Evolutionary conservation across 2,113 vertebrate genomes (phyloP).

Genomic region (Candoia aspera): DNA sequence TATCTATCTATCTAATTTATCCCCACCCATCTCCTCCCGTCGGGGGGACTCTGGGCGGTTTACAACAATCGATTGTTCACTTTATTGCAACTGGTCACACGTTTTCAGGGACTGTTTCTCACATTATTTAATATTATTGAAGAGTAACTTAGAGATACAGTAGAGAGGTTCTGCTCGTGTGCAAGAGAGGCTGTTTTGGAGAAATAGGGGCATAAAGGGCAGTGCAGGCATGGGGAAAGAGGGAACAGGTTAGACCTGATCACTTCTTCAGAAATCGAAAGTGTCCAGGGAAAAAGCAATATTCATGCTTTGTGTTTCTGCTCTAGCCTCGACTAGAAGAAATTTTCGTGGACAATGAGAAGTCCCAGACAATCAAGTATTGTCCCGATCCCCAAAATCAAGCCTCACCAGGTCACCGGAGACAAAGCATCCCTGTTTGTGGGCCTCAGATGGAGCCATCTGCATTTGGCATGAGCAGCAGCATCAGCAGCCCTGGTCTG

Average conservation of each 20-base stretch:
- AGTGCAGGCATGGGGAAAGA: not conserved
- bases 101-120: not conserved
- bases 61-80: not conserved
- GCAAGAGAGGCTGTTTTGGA: not conserved
- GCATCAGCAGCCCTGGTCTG: constrained; percentile 84
- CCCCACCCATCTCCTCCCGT: too few relatives aligned
- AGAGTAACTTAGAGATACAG: not conserved
- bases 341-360: constrained; percentile 80
- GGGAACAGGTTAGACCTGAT: not conserved
- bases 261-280: not conserved
- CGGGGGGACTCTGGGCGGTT: too few relatives aligned
- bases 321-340: constrained; percentile 88
- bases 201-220: not conserved
- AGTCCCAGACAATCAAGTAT: constrained; percentile 84
- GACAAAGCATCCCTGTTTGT: constrained; percentile 88
- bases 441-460: constrained; percentile 75
- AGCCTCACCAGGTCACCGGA: constrained; percentile 73
- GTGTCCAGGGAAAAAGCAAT: not conserved
- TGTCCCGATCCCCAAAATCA: constrained; percentile 82
- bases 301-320: constrained; percentile 25
- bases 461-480: constrained; percentile 79
- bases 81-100: not conserved
- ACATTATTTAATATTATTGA: not conserved
- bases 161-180: not conserved
- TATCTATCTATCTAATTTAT: too few relatives aligned